phyloP scores from a whole-genome alignment of 2,888 invertebrate species.

The Dasypolia templi region DNA sequence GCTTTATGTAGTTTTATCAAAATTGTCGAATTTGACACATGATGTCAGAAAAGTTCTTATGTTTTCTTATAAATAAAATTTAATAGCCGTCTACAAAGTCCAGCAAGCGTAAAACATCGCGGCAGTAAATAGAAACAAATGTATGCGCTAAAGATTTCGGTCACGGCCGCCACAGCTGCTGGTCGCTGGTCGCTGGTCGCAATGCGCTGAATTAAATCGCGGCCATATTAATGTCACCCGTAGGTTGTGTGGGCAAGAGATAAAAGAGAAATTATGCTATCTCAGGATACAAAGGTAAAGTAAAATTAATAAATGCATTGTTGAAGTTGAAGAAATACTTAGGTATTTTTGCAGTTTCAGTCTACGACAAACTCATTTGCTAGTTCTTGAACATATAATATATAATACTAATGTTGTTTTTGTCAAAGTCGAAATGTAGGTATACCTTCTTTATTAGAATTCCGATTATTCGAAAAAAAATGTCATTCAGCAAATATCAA shows the following conservation, averaged over 20 bases:
- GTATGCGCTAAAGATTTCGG: slow-evolving; percentile 20
- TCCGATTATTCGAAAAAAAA: neutral
- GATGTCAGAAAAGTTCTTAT: neutral
- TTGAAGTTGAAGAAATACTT: neutral
- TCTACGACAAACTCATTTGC: neutral
- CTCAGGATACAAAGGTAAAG: neutral
- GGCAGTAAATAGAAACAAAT: slow-evolving; percentile 48
- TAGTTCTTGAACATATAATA: neutral
- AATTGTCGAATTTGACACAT: neutral
- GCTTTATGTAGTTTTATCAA: neutral
- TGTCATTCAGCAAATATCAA: neutral
- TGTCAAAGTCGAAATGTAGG: neutral
- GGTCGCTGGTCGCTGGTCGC: slow-evolving; percentile 32
- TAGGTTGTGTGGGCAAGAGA: neutral
- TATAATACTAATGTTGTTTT: neutral
- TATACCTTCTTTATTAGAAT: neutral
- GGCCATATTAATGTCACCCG: slow-evolving; percentile 18
- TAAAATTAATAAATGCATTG: neutral
- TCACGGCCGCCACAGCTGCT: slow-evolving; percentile 45
- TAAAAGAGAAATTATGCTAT: too few species aligned
- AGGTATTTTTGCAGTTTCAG: neutral
- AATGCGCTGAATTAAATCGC: slow-evolving; percentile 42
- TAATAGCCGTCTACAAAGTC: neutral
- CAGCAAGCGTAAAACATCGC: slow-evolving; percentile 9
- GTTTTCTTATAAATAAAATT: neutral